Evolutionary conservation across 2,888 invertebrate genomes (phyloP), one percentile per base, ranked within the genome.

Genomic region (Polymixis lichenea): DNA sequence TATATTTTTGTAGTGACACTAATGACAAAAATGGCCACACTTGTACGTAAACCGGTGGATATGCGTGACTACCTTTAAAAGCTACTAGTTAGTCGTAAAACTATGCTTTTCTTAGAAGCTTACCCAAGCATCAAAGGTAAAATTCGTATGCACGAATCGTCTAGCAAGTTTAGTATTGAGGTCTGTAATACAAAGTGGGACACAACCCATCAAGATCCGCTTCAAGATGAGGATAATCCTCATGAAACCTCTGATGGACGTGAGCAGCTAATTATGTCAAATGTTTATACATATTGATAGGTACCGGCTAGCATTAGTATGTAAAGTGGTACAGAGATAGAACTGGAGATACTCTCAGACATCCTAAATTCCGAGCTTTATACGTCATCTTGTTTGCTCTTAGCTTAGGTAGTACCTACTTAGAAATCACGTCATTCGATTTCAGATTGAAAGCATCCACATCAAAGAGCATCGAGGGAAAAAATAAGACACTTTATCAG

Each of bases 281-380:
- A 73, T 76, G 80, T 82, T 68, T 61, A 84, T 87, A 80, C 80
- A 88, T 86, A 84, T 87, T 86, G 65, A 86, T 88, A 66, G 69
- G 73, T 86, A 76, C 67, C 19, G n/a, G 68, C 62, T 75, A 80
- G 6, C 61, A 79, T 88, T 85, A 82, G 77, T 80, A 83, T 87
- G 80, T 72, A 80, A 88, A 88, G 77, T 74, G 85, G 43, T 73
- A 72, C 72, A 71, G 73, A 75, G 72, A 28, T 67, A 71, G 56
- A 61, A 60, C 67, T 75, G 72, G 70, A 76, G 75, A 75, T 74
- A 58, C 71, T 71, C 64, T 76, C 49, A 76, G 72, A 75, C 55
- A 82, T 82, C 84, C 74, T 83, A 83, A 82, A 87, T 88, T 82
- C 82, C 72, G 69, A 67, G 55, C 69, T 51, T 75, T 13, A 46